Evolutionary conservation across 2,113 vertebrate species (phyloP).

Genomic region (Bubo scandiacus): DNA sequence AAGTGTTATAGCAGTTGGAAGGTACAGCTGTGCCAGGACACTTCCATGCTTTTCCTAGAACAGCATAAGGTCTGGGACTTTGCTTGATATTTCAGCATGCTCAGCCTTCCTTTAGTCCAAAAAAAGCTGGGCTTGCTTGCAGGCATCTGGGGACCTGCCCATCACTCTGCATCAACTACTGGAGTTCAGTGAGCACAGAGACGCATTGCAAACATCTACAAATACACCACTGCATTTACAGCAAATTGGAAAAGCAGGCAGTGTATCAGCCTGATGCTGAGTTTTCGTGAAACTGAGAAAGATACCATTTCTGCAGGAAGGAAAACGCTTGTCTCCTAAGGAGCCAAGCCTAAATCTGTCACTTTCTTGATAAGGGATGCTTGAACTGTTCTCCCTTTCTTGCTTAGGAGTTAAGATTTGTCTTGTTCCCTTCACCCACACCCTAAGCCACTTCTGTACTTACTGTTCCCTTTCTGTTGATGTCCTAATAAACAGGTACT

Average conservation of each 20-base stretch:
- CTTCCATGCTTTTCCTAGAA: neutral
- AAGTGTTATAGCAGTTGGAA: neutral
- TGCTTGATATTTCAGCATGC: neutral
- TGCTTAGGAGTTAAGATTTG: neutral
- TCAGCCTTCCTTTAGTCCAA: neutral
- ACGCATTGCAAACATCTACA: neutral
- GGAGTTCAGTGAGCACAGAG: neutral
- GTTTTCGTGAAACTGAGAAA: neutral
- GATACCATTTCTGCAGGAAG: neutral
- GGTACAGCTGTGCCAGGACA: neutral
- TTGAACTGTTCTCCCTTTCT: neutral
- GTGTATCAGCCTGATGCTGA: neutral
- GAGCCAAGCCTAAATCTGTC: neutral
- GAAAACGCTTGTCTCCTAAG: rapidly evolving
- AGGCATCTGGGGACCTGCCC: neutral
- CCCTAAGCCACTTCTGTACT: neutral
- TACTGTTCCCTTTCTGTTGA: neutral
- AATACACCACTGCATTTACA: neutral
- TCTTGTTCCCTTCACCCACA: neutral
- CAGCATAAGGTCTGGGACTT: neutral
- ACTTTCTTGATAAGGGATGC: neutral
- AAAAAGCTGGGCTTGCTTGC: neutral
- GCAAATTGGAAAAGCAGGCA: neutral
- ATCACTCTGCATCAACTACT: neutral
- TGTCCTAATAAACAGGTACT: neutral